phyloP scores from a whole-genome alignment of 2,888 invertebrate genomes.

The Leistus spinibarbis region DNA sequence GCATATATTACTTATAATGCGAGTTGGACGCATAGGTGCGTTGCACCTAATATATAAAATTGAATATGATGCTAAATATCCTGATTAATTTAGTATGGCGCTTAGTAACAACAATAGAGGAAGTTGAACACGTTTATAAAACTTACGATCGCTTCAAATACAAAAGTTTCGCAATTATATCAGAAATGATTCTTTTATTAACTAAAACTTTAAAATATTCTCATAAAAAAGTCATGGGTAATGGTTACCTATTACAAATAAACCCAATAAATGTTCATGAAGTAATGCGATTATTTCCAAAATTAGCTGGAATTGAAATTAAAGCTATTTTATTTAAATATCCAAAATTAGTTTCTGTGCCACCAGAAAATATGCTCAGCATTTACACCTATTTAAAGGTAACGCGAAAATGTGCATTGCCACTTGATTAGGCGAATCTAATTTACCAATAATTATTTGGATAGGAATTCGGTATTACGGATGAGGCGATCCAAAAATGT shows the following conservation, averaged over 20 bases:
- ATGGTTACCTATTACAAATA: slow-evolving; percentile 31
- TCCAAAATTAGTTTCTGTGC: slow-evolving; percentile 22
- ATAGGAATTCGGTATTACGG: slow-evolving; percentile 22
- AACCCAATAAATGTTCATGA: not conserved
- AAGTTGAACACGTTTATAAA: slow-evolving; percentile 15
- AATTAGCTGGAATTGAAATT: slow-evolving; percentile 14
- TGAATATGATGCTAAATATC: not conserved
- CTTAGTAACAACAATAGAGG: not conserved
- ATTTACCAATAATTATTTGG: not conserved
- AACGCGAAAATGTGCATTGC: not conserved
- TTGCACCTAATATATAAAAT: no score
- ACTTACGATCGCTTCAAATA: slow-evolving; percentile 30
- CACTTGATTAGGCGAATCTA: not conserved
- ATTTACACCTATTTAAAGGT: slow-evolving; percentile 25
- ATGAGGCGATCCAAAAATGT: slow-evolving; percentile 26
- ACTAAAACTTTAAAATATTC: slow-evolving; percentile 13
- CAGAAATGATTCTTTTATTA: slow-evolving; percentile 27
- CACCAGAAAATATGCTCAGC: slow-evolving; percentile 1
- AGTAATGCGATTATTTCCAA: slow-evolving; percentile 6
- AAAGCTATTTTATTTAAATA: slow-evolving; percentile 27
- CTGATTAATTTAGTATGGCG: slow-evolving; percentile 11
- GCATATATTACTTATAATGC: no score
- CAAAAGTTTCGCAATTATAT: slow-evolving; percentile 25
- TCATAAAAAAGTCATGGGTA: slow-evolving; percentile 15
- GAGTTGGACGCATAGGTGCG: no score